Evolutionary conservation across 2,113 vertebrate genomes (phyloP).

Genomic region (Parus major): DNA sequence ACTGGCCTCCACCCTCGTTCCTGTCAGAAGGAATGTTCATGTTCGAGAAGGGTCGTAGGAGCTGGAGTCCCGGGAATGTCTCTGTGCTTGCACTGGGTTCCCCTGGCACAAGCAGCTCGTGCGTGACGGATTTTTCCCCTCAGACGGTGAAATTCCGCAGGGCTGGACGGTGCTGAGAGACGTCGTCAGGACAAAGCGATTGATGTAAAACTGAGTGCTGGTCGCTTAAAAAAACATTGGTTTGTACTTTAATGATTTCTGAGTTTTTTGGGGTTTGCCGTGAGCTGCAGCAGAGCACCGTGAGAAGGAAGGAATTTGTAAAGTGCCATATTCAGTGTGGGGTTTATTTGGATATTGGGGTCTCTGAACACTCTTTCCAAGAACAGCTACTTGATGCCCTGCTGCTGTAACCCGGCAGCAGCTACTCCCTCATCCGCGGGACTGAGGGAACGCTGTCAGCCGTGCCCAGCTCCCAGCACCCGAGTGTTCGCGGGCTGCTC

Average conservation of each 20-base stretch:
- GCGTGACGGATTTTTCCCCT: neutral
- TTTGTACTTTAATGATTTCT: neutral
- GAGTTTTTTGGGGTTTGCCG: neutral
- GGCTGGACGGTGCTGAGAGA: neutral
- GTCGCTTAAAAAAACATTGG: neutral
- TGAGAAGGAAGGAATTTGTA: neutral
- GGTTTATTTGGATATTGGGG: too few relatives aligned
- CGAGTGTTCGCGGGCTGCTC: neutral
- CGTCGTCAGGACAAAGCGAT: neutral
- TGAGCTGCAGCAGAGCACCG: neutral
- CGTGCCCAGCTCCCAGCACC: neutral
- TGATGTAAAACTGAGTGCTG: neutral
- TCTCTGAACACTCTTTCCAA: neutral
- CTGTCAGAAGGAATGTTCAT: neutral
- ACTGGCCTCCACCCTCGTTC: neutral
- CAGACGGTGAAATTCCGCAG: neutral
- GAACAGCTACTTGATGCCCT: too few relatives aligned
- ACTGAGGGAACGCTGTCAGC: rapidly evolving
- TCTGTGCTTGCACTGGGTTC: rapidly evolving
- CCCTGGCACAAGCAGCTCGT: neutral
- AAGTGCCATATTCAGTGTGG: too few relatives aligned
- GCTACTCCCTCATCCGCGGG: neutral
- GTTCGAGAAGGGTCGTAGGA: neutral
- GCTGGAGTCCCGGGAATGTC: neutral
- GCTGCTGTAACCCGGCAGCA: neutral